Evolutionary conservation across 2,797 vertebrate species (phyloP), one percentile per base, ranked within the genome.

Genomic region (Okamejei kenojei): DNA sequence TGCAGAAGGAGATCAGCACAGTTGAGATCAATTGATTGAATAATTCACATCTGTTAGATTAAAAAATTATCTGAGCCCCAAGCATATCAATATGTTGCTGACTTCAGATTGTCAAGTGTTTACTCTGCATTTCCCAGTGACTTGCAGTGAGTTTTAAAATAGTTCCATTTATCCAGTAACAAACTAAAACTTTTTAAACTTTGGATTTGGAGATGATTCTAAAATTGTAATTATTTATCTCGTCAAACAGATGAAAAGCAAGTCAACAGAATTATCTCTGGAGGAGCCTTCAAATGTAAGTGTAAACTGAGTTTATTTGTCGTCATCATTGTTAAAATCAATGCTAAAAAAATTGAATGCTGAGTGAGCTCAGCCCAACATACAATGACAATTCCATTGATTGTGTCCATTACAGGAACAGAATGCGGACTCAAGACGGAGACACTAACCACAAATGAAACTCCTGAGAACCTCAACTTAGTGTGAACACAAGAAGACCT

Each of bases 401-500:
- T 35, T 35, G 7, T 32, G 73, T 77, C n/a, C 29, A 32, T 32
- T 82, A 7, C n/a, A 78, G 77, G 45, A 29, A 26, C 54, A 58
- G 19, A 84, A 29, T 35, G 81, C 61, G 8, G 21, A 29, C 5
- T 61, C 81, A 58, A 23, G 81, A 61, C 23, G 6, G 21, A 6
- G 45, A 58, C 54, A 58, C 81, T 84, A 61, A 26, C 54, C 45
- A 29, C 1, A 4, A 84, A 84, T 84, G 45, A 84, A 84, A 58
- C 10, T 82, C 38, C 81, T 58, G 45, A 84, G 32, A 26, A 21
- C 17, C 81, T 10, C 15, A 26, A 7, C 45, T 84, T 1, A 23
- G 45, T 26, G 54, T 84, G 54, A 84, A 84, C 81, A 84, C 81
- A 84, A 84, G 35, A 45, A 84, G 21, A 54, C 21, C 81, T 84